Evolutionary conservation across 2,888 invertebrate genomes (phyloP).

Genomic region (Drosophila phalerata): DNA sequence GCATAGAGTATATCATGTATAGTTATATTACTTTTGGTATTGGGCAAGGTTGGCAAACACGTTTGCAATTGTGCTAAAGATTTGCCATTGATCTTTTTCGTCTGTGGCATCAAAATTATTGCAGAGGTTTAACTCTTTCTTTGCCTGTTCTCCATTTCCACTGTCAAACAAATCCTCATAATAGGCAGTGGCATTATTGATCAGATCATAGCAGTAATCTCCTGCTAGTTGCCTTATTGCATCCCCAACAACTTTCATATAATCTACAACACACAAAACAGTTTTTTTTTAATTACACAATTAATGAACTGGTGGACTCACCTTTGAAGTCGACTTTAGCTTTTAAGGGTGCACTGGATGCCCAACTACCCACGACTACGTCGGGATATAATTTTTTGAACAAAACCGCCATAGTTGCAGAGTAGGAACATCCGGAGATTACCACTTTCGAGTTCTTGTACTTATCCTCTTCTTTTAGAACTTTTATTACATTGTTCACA

Average conservation of each 20-base stretch:
- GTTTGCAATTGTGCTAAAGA: slow-evolving; percentile 74
- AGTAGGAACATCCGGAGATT: slow-evolving; percentile 88
- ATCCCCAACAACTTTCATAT: slow-evolving; percentile 71
- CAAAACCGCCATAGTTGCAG: slow-evolving; percentile 89
- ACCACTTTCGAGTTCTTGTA: slow-evolving; percentile 84
- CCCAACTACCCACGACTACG: slow-evolving; percentile 87
- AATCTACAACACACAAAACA: slow-evolving; percentile 46
- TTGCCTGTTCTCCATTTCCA: slow-evolving; percentile 49
- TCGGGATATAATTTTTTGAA: slow-evolving; percentile 88
- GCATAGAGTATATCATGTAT: rapidly evolving
- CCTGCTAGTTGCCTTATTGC: slow-evolving; percentile 64
- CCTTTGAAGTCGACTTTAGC: slow-evolving; percentile 87
- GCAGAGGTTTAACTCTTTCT: slow-evolving; percentile 68
- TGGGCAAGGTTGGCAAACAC: slow-evolving; percentile 73
- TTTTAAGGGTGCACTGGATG: slow-evolving; percentile 88
- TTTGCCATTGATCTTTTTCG: slow-evolving; percentile 64
- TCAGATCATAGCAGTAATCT: slow-evolving; percentile 65
- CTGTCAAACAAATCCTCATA: slow-evolving; percentile 58
- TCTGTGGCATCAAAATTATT: slow-evolving; percentile 54
- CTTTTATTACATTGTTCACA: slow-evolving; percentile 87
- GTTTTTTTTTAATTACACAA: background rate
- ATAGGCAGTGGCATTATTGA: slow-evolving; percentile 64
- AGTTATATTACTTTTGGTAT: slow-evolving; percentile 57
- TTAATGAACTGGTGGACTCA: slow-evolving; percentile 3
- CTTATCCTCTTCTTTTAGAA: slow-evolving; percentile 63